A percentile compares a stretch with the other conserved stretches of the same genome.
Conservation (phyloP, 2,888 invertebrate species). For the Eilema caniola region DNA sequence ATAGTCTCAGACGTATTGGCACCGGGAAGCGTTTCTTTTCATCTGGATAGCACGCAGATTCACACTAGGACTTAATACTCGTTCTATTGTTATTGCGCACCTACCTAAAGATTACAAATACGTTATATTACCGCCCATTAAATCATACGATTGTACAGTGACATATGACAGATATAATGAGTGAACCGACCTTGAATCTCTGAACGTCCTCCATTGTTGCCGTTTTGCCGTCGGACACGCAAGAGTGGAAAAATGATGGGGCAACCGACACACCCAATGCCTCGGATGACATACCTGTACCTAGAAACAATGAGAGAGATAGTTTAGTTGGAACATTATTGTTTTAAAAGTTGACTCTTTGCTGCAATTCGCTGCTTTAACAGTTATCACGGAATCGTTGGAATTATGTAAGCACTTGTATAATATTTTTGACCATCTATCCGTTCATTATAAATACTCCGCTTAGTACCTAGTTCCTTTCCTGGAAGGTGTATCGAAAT, state of each 20-base stretch:
- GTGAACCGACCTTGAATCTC: constrained; percentile 93
- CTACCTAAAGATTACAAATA: not conserved
- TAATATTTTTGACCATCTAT: not conserved
- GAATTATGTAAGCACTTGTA: not conserved
- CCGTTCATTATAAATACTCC: no score
- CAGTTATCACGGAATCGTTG: not conserved
- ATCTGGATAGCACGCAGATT: not conserved
- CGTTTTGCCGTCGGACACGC: constrained; percentile 97
- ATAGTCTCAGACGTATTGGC: not conserved
- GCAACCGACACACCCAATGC: constrained; percentile 98
- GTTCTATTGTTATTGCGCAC: constrained; percentile 7
- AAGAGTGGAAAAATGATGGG: constrained; percentile 98
- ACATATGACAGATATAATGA: constrained; percentile 45
- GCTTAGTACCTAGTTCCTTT: not conserved
- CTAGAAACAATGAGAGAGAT: constrained; percentile 63
- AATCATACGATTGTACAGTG: constrained; percentile 40
- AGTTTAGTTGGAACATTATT: not conserved
- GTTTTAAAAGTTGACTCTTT: not conserved
- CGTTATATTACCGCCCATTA: constrained; percentile 48
- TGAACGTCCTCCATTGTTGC: constrained; percentile 98
- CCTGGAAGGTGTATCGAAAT: not conserved
- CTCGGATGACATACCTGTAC: constrained; percentile 98
- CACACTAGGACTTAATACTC: not conserved
- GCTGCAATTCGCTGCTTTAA: not conserved
- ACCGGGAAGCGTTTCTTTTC: not conserved